Conservation (phyloP, 2,113 vertebrate genomes). For the Colistium nudipinnis region DNA sequence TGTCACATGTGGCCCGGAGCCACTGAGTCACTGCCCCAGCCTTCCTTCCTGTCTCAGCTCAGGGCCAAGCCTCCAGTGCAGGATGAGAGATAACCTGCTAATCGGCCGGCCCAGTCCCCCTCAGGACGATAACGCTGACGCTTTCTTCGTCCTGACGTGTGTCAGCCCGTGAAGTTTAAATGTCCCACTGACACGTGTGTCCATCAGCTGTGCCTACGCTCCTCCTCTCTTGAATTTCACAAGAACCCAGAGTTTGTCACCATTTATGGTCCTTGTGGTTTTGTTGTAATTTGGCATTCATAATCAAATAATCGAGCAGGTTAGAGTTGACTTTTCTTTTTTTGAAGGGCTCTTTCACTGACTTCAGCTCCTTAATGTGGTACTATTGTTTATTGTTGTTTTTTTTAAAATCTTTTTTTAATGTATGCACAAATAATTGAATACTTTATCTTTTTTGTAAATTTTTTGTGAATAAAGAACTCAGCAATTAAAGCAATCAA, state of each 20-base stretch:
- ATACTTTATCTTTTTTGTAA: no score
- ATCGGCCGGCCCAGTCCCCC: constrained; percentile 59
- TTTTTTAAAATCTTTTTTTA: not conserved
- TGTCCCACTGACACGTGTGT: constrained; percentile 59
- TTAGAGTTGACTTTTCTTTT: not conserved
- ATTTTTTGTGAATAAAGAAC: no score
- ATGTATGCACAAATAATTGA: no score
- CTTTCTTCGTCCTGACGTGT: constrained; percentile 27
- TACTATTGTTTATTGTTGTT: not conserved
- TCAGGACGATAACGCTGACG: constrained; percentile 69
- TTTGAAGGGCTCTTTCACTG: not conserved
- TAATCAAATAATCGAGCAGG: not conserved
- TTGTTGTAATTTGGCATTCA: not conserved
- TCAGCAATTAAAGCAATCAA: constrained; percentile 23
- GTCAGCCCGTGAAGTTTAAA: constrained; percentile 71
- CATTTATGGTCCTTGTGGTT: no score
- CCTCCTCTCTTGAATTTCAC: constrained; percentile 9
- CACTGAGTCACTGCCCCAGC: constrained; percentile 58
- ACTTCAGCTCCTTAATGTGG: not conserved
- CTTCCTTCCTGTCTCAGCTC: constrained; percentile 79
- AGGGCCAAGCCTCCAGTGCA: constrained; percentile 70
- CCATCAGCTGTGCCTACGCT: constrained; percentile 54
- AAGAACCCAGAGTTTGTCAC: not conserved
- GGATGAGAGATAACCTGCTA: constrained; percentile 81
- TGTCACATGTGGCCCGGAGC: constrained; percentile 56